phyloP scores from a whole-genome alignment of 2,888 invertebrate genomes.

The Arctia plantaginis region DNA sequence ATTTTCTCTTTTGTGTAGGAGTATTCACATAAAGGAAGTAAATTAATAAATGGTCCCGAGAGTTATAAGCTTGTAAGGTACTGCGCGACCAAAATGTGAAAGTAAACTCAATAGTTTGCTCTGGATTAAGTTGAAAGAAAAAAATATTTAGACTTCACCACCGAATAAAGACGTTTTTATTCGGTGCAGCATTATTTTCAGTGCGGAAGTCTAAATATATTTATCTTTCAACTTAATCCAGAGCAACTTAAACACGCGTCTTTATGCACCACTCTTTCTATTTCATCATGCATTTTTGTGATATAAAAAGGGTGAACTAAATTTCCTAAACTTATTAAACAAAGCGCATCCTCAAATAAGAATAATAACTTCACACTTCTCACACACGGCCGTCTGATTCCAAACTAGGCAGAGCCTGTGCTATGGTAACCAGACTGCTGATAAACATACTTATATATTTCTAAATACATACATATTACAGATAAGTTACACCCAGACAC shows the following conservation, averaged over 20 bases:
- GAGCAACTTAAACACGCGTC: background rate
- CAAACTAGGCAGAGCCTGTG: too few relatives aligned
- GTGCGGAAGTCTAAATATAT: background rate
- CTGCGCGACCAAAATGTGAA: background rate
- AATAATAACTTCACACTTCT: too few relatives aligned
- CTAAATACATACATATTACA: too few relatives aligned
- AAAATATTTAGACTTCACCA: too few relatives aligned
- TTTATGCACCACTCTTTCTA: background rate
- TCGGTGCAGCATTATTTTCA: background rate
- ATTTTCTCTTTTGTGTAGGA: background rate
- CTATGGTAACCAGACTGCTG: too few relatives aligned
- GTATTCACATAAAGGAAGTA: background rate
- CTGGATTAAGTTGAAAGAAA: background rate
- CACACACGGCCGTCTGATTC: too few relatives aligned
- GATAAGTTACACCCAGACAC: too few relatives aligned
- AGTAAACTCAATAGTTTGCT: too few relatives aligned
- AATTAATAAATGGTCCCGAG: background rate
- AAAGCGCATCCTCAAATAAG: too few relatives aligned
- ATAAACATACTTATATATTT: too few relatives aligned
- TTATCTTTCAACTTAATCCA: background rate
- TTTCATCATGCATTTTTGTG: background rate
- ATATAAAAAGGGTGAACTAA: background rate
- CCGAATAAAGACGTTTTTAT: background rate
- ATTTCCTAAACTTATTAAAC: background rate
- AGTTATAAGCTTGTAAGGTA: background rate